phyloP scores from a whole-genome alignment of 2,797 vertebrate species.

The Alcedo quadribrachys region DNA sequence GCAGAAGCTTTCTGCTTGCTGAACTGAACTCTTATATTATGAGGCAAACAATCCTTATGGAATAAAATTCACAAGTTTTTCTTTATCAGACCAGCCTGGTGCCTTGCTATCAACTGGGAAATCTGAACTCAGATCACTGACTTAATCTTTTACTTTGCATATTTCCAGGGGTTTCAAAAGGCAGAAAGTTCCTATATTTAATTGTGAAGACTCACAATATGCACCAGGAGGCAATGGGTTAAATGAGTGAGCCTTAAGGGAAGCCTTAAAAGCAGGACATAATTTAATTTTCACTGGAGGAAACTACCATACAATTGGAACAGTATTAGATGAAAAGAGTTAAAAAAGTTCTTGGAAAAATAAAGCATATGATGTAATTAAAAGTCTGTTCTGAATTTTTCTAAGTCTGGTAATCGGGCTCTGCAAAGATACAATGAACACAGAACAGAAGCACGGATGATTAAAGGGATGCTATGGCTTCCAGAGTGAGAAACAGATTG shows the following conservation, averaged over 20 bases:
- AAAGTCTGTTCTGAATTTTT: neutral
- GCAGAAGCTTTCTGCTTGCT: neutral
- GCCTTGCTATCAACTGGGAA: neutral
- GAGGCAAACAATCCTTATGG: neutral
- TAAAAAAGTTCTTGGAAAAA: neutral
- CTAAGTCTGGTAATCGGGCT: neutral
- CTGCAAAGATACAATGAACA: neutral
- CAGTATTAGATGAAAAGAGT: neutral
- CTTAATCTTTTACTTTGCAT: slow-evolving; percentile 18
- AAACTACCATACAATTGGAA: neutral
- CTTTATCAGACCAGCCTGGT: neutral
- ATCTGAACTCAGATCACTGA: slow-evolving; percentile 14
- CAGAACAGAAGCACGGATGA: neutral
- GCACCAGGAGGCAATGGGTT: neutral
- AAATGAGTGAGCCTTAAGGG: neutral
- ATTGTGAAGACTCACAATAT: neutral
- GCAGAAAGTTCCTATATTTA: neutral
- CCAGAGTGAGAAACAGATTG: neutral
- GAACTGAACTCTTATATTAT: neutral
- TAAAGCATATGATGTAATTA: neutral
- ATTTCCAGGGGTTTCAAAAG: neutral
- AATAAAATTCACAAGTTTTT: neutral
- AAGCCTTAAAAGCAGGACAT: neutral
- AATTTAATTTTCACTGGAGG: neutral
- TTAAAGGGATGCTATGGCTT: neutral